These are phyloP conservation scores for Peromyscus maniculatus DNA, from an alignment of 2,113 vertebrate species.

Conservation along the genomic window DNA sequence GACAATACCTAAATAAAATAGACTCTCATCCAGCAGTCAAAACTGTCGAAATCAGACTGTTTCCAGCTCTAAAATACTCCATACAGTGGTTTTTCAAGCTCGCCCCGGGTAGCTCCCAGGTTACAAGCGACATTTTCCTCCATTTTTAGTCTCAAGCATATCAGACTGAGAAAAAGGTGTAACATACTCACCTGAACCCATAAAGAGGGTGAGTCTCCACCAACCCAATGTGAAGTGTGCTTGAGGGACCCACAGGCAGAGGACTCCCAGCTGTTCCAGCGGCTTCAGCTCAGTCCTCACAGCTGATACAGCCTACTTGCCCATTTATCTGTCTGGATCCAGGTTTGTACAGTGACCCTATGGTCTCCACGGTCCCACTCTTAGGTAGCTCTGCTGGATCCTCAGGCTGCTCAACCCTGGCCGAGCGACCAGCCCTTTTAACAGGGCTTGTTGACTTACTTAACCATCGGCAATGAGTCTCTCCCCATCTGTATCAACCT, in stretches of 20 bases:
- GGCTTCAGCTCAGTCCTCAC: not conserved
- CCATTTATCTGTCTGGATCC: not conserved
- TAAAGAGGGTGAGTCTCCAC: not conserved
- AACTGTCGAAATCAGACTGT: not conserved
- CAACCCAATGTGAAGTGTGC: not conserved
- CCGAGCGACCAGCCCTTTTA: too few relatives aligned
- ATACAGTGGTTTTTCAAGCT: not conserved
- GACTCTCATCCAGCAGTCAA: not conserved
- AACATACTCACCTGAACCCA: not conserved
- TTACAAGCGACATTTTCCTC: not conserved
- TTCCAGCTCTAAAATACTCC: not conserved
- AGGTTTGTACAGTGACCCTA: not conserved
- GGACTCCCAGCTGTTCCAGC: not conserved
- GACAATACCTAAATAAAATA: constrained; percentile 43
- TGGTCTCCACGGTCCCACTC: not conserved
- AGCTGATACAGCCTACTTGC: not conserved
- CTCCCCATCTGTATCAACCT: not conserved
- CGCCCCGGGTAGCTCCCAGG: not conserved
- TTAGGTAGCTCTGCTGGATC: not conserved
- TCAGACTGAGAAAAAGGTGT: not conserved
- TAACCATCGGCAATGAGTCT: not conserved
- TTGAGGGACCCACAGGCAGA: not conserved
- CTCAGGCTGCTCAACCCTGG: not conserved
- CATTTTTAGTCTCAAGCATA: not conserved
- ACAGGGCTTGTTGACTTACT: too few relatives aligned